These are phyloP conservation scores for Drymonia ruficornis DNA, from an alignment of 2,888 invertebrate genomes.

Conservation along the genomic window DNA sequence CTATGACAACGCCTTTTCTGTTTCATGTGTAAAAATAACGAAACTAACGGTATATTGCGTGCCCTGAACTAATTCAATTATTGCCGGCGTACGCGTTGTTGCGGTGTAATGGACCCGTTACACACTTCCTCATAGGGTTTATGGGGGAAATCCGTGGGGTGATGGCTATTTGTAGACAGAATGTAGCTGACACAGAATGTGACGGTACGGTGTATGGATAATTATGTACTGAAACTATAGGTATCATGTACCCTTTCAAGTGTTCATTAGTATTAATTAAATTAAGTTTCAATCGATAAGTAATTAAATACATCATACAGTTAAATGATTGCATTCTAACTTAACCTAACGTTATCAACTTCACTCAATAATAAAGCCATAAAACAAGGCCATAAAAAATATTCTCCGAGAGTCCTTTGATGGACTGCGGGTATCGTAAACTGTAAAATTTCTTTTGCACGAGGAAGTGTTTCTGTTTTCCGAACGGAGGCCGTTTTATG, in stretches of 20 bases:
- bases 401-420: constrained; percentile 53
- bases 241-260: not conserved
- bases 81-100: constrained; percentile 3
- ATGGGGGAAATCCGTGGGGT: constrained; percentile 9
- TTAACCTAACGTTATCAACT: constrained; percentile 11
- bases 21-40: constrained; percentile 7
- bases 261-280: not conserved
- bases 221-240: not conserved
- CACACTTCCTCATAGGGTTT: constrained; percentile 4
- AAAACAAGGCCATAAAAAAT: constrained; percentile 48
- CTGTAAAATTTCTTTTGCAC: constrained; percentile 56
- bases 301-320: not conserved
- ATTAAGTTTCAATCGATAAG: not conserved
- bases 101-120: constrained; percentile 2
- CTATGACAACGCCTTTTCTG: not conserved
- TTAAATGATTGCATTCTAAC: too few relatives aligned
- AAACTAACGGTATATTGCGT: constrained; percentile 8
- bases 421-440: constrained; percentile 61
- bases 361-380: constrained; percentile 50
- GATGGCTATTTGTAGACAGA: constrained; percentile 4
- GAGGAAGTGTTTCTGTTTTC: constrained; percentile 54
- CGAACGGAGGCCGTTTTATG: constrained; percentile 42
- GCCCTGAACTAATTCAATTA: constrained; percentile 17
- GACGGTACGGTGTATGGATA: not conserved
- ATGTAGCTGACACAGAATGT: not conserved